Percentiles rank a stretch among this genome's conserved stretches.
These are phyloP conservation scores for Cottoperca gobio DNA, from an alignment of 2,797 vertebrate genomes.

Conservation along the genomic window DNA sequence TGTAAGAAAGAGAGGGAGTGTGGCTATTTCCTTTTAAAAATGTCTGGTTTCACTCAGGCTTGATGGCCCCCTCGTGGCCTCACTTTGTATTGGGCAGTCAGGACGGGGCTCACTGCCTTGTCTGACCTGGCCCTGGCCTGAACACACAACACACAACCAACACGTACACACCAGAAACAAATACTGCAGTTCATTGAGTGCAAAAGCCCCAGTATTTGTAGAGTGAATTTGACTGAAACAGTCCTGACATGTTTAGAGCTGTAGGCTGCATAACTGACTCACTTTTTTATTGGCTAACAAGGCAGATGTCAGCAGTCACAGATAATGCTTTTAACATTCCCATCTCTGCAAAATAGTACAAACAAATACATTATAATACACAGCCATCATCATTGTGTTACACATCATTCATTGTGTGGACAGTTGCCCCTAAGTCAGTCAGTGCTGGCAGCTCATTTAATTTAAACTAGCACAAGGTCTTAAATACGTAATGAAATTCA, in stretches of 20 bases:
- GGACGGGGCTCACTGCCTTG: constrained; percentile 29
- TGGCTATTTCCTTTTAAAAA: constrained; percentile 50
- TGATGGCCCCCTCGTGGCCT: constrained; percentile 58
- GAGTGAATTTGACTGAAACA: constrained; percentile 47
- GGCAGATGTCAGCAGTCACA: constrained; percentile 11
- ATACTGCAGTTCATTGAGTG: constrained; percentile 47
- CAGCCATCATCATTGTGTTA: neutral
- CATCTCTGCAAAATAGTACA: neutral
- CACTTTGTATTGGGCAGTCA: constrained; percentile 30
- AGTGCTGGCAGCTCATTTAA: constrained; percentile 2
- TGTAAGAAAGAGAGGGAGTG: constrained; percentile 12
- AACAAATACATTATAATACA: neutral
- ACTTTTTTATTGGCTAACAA: constrained; percentile 29
- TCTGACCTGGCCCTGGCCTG: constrained; percentile 36
- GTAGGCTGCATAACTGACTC: constrained; percentile 55
- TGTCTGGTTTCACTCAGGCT: constrained; percentile 64
- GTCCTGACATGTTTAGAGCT: constrained; percentile 69
- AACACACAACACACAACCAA: constrained; percentile 31
- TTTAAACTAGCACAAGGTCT: neutral
- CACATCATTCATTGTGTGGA: constrained; percentile 1
- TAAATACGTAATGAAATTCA: neutral
- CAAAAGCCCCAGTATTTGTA: constrained; percentile 41
- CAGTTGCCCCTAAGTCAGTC: neutral
- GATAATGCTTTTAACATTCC: constrained; percentile 25
- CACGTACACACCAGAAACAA: constrained; percentile 22